Evolutionary conservation across 1,140 invertebrate genomes (phyloP).

Genomic region (Parapsyche elsis): DNA sequence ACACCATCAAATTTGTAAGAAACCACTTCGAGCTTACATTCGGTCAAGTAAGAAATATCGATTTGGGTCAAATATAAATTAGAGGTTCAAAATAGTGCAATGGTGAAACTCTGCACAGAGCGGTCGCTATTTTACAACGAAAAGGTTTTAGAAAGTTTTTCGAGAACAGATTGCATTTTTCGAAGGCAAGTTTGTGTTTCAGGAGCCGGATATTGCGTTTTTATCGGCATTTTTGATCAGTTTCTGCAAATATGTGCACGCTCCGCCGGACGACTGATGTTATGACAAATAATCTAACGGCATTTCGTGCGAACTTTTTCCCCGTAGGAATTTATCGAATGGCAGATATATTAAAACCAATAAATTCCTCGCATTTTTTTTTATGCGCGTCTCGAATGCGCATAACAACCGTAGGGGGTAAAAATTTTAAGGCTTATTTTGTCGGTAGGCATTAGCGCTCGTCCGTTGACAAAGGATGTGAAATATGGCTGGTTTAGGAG

Average conservation of each 20-base stretch:
- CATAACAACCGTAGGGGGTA: background rate
- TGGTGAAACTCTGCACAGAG: no score
- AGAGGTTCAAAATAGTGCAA: no score
- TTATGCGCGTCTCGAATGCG: no score
- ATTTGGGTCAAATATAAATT: no score
- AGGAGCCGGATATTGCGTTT: conserved; percentile 50
- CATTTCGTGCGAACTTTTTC: no score
- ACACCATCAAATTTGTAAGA: no score
- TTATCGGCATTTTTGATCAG: conserved; percentile 40
- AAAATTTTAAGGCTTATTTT: conserved; percentile 23
- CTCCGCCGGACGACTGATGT: background rate
- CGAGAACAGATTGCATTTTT: conserved; percentile 14
- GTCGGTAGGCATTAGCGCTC: conserved; percentile 26
- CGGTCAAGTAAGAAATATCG: no score
- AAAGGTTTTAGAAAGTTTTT: conserved; percentile 8
- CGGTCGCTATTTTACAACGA: background rate
- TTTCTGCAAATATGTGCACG: conserved; percentile 20
- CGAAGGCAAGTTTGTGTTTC: conserved; percentile 30
- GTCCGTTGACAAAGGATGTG: conserved; percentile 32
- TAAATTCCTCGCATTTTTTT: no score
- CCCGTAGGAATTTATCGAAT: no score
- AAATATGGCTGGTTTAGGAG: conserved; percentile 32
- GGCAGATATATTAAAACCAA: no score
- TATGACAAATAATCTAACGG: background rate
- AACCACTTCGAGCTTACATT: no score